These are phyloP conservation scores for Parazoanthus atlanticus DNA, from an alignment of 92 coral and sea anemone genomes.

Conservation along the genomic window DNA sequence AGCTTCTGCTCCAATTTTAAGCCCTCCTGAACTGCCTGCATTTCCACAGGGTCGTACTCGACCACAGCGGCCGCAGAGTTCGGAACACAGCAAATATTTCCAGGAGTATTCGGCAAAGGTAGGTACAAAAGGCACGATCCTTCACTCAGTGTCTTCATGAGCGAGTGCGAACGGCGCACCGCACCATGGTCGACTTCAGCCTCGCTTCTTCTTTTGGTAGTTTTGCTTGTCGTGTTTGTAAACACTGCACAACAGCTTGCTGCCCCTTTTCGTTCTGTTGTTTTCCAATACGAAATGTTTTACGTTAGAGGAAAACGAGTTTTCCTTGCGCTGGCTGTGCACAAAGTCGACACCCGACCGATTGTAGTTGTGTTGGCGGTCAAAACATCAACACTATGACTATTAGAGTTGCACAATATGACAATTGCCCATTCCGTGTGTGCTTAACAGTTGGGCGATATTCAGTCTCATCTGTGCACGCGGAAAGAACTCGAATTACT, in stretches of 20 bases:
- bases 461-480: neutral
- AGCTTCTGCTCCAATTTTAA: conserved; percentile 52
- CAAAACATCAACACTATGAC: conserved; percentile 5
- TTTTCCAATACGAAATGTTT: neutral
- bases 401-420: conserved; percentile 19
- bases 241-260: neutral
- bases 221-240: neutral
- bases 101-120: conserved; percentile 14
- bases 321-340: neutral
- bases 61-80: conserved; percentile 40
- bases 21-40: conserved; percentile 12
- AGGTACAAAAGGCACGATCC: neutral
- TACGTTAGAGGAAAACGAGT: neutral
- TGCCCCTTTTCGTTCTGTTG: neutral
- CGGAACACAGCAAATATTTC: conserved; percentile 27
- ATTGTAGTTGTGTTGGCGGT: neutral
- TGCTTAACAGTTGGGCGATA: neutral
- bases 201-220: neutral
- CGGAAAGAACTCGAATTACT: neutral
- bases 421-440: neutral
- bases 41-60: conserved; percentile 35
- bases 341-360: neutral
- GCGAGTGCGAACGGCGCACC: neutral
- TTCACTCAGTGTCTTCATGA: neutral
- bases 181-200: neutral